Evolutionary conservation across 2,113 vertebrate species (phyloP).

Genomic region (Entomyzon cyanotis): DNA sequence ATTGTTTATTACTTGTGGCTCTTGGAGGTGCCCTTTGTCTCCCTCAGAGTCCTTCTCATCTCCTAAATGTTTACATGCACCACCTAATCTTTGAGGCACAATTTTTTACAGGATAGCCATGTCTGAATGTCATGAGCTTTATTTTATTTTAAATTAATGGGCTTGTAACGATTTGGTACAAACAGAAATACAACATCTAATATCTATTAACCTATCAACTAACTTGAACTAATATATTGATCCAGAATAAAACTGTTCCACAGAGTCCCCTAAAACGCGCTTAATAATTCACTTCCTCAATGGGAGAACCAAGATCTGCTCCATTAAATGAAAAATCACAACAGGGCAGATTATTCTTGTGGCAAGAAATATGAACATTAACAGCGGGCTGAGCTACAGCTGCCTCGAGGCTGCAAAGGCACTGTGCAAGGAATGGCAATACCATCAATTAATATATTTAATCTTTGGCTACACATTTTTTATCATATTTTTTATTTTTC

Average conservation of each 20-base stretch:
- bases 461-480: neutral
- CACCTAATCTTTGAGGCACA: neutral
- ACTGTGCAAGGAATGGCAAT: neutral
- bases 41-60: neutral
- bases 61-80: neutral
- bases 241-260: neutral
- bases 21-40: neutral
- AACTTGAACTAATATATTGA: neutral
- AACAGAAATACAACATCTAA: neutral
- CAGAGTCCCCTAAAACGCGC: neutral
- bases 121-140: neutral
- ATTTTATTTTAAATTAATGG: neutral
- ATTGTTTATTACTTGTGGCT: neutral
- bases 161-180: neutral
- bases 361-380: neutral
- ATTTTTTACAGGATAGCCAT: neutral
- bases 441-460: neutral
- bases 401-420: neutral
- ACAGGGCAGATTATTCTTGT: neutral
- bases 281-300: neutral
- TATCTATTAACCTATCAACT: neutral
- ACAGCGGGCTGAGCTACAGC: neutral
- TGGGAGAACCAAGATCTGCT: neutral
- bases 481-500: neutral
- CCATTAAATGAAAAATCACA: neutral